Base-by-base conservation (phyloP, 2,888 invertebrate genomes). In the Andrena haemorrhoa region DNA sequence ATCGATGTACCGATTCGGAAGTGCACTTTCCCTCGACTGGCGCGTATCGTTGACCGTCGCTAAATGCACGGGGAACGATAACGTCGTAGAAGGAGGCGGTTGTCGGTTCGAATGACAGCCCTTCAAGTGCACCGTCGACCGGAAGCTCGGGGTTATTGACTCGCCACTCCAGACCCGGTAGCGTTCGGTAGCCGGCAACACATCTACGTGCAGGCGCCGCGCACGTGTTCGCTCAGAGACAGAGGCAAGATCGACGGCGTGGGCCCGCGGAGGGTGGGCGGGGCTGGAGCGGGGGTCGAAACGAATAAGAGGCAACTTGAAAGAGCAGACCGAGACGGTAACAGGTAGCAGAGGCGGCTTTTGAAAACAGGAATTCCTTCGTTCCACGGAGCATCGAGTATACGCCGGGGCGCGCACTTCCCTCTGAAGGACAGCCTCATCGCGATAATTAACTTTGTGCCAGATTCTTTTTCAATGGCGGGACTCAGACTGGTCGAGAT, bases 111-210 rank as follows among this genome's bases (percentile, higher is more conserved):
- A 93, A 92, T 93, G 93, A 93, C 93, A 93, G 91, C 88, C 90
- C 88, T 90, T 91, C 89, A 89, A 92, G 92, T 90, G 89, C 91
- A 91, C 88, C 90, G 90, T 83, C 86, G 89, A 71, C 88, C 89
- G 92, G 92, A 91, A 92, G 89, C 91, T 92, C 90, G 85, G 87
- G 89, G 91, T 92, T 92, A 93, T 93, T 93, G 93, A 93, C 92
- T 93, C 91, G 91, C 91, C 92, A 92, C 92, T 93, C 92, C 88
- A 91, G 90, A 41, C 91, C 90, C n/a, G n/a, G 23, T 63, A 51
- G 58, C 16, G 68, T 76, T 72, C 89, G 88, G 85, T 83, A 87
- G 86, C 86, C 86, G 70, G 76, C 84, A 80, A 87, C 88, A 83
- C 85, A 83, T 77, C 79, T 56, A 70, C 31, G 61, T 35, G 31